phyloP scores from a whole-genome alignment of 2,113 vertebrate species.

The Notothenia rossii region DNA sequence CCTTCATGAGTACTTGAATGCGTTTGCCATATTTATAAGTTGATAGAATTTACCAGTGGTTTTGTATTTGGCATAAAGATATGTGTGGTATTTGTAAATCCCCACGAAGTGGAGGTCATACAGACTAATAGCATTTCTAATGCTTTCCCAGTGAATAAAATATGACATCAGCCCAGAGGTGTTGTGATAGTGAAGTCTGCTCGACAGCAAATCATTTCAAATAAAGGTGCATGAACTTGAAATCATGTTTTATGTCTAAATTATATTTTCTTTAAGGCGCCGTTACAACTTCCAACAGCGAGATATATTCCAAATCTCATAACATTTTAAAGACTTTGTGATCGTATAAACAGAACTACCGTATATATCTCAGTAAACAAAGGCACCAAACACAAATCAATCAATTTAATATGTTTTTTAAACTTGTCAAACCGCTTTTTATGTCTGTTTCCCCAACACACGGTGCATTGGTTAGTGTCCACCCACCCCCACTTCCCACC shows the following conservation, averaged over 20 bases:
- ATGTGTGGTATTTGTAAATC: constrained; percentile 79
- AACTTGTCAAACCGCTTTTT: constrained; percentile 28
- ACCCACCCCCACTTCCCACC: neutral
- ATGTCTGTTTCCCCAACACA: constrained; percentile 10
- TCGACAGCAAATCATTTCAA: constrained; percentile 56
- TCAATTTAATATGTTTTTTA: neutral
- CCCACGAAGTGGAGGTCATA: constrained; percentile 77
- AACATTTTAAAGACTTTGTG: neutral
- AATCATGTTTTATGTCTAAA: constrained; percentile 47
- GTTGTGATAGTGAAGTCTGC: constrained; percentile 58
- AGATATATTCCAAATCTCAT: neutral
- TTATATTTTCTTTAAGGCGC: constrained; percentile 1
- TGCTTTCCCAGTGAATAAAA: constrained; percentile 79
- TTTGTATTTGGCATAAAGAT: constrained; percentile 78
- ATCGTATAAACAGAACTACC: neutral
- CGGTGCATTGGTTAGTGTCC: neutral
- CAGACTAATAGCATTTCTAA: constrained; percentile 78
- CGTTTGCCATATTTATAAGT: constrained; percentile 81
- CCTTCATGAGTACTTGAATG: constrained; percentile 80
- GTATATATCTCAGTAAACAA: neutral
- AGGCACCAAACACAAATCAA: neutral
- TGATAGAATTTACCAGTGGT: constrained; percentile 83
- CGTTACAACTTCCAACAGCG: no score
- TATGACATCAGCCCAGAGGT: constrained; percentile 68
- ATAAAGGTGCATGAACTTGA: constrained; percentile 57